Base-by-base conservation (phyloP, 2,113 vertebrate species). In the Hippoglossus stenolepis region DNA sequence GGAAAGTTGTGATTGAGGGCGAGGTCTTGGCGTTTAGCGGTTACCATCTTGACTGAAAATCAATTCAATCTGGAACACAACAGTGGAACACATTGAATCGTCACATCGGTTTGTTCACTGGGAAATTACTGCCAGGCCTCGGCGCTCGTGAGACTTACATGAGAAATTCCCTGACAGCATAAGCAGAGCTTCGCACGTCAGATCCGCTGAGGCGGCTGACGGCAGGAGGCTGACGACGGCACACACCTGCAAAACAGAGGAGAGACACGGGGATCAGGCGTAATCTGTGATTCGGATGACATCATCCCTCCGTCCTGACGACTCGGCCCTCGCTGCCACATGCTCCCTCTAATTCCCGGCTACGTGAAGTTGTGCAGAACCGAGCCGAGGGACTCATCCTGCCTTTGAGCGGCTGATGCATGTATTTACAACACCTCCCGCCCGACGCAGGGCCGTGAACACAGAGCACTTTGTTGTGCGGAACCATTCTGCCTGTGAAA, bases 151-250 rank as follows among this genome's bases (percentile, higher is more conserved):
- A 26, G 26, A 89, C 93, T 90, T 90, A 94, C 93, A 14, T 8
- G 93, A 91, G 67, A 89, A 31, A 15, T 95, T 93, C 56, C 87
- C 90, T 2, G 90, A 77, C 56, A 91, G 76, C 82, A 89, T 31
- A 13, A 91, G 87, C 74, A 92, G 75, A 26, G 90, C 82, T 60
- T 94, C 93, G 79, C 94, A 95, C 43, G 93, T 91, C 79, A 91
- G 18, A 4, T 95, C 90, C 2, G 86, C 87, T 0, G 67, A 53
- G 0, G 80, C 82, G 77, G 80, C 86, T 0, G 77, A n/a, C 6
- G 91, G 75, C 77, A 91, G 74, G 7, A 91, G 77, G 82, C 85
- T 88, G 3, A 91, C 3, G 62, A 93, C 15, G 67, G 79, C 75
- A 2, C 89, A 90, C 74, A 94, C 90, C 94, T 95, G 90, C 26